Evolutionary conservation across 2,797 vertebrate species (phyloP), one percentile per base, ranked within the genome.

Genomic region (Oceanodroma leucorhoa): DNA sequence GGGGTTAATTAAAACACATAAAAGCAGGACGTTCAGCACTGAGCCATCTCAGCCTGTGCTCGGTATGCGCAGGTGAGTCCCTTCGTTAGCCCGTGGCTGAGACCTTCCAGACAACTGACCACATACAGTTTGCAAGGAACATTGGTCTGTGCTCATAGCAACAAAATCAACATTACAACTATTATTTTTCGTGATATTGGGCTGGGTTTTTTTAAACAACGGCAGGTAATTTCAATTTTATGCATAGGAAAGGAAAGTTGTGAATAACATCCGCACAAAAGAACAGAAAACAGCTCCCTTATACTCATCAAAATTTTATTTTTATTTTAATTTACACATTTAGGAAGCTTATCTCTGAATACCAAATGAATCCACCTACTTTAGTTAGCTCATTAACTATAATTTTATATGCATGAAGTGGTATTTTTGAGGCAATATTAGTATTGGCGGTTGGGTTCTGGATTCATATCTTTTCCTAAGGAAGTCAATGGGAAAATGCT

Each of bases 271-370:
- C 82, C 16, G 7, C 51, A 34, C 41, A 83, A 83, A 88, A 72
- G 89, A 92, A 58, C 21, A 61, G 75, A 62, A 96, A 76, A 51
- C 80, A 91, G 32, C n/a, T 89, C n/a, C 51, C 16, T 67, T 70
- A 14, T 10, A 24, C 51, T 88, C 58, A 93, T 66, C 14, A 55
- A 83, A 72, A 41, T 79, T 62, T 91, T 60, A 82, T 86, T 96
- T 91, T 87, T 88, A 69, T 84, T 94, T 94, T 86, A 86, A 69
- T 94, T 91, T 87, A 69, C 77, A 70, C 60, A 21, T 87, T 93
- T 91, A 73, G 66, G 38, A 80, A 90, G 85, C 58, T 88, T 86
- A 91, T 91, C 85, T 91, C 77, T 89, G 91, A 93, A 94, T 93
- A 73, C 77, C 27, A 82, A 92, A 84, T 92, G 88, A 96, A 71